Conservation (phyloP, 2,113 vertebrate species). For the Neodontobutis hainanensis region DNA sequence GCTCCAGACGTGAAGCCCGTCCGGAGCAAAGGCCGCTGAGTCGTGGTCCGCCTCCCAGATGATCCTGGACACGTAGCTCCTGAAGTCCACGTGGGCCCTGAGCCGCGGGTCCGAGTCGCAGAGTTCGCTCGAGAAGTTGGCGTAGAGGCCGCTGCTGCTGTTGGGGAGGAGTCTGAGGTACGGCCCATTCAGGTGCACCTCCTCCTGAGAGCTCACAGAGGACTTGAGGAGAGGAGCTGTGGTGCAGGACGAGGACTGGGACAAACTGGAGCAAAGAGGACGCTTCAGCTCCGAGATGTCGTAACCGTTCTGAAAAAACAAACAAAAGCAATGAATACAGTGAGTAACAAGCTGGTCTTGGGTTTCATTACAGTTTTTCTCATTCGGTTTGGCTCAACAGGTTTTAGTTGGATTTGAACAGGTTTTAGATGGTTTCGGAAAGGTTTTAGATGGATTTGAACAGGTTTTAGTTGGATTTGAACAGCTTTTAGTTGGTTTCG, state of each 20-base stretch:
- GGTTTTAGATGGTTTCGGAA: too few species aligned
- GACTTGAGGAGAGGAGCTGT: slow-evolving; percentile 79
- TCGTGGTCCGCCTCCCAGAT: slow-evolving; percentile 85
- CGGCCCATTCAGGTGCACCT: slow-evolving; percentile 70
- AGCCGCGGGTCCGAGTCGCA: slow-evolving; percentile 25
- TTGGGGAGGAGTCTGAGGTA: slow-evolving; percentile 66
- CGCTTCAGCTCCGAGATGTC: slow-evolving; percentile 87
- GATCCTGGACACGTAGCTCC: slow-evolving; percentile 83
- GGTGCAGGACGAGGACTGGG: slow-evolving; percentile 79
- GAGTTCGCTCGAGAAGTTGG: slow-evolving; percentile 14
- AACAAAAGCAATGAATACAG: not conserved
- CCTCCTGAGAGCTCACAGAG: slow-evolving; percentile 77
- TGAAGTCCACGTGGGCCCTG: slow-evolving; percentile 79
- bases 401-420: too few species aligned
- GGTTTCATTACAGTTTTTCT: not conserved
- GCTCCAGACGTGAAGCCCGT: slow-evolving; percentile 82
- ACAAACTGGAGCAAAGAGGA: slow-evolving; percentile 79
- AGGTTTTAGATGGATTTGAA: too few species aligned
- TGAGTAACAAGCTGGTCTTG: not conserved
- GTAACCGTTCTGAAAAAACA: slow-evolving; percentile 79
- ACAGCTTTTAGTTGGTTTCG: too few species aligned
- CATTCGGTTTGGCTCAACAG: too few species aligned
- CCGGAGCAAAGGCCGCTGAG: slow-evolving; percentile 73
- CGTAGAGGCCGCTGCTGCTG: slow-evolving; percentile 42
- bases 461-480: too few species aligned